Percentiles rank a stretch among this genome's conserved stretches.
Evolutionary conservation across 2,113 vertebrate genomes (phyloP).

Genomic region (Meriones unguiculatus): DNA sequence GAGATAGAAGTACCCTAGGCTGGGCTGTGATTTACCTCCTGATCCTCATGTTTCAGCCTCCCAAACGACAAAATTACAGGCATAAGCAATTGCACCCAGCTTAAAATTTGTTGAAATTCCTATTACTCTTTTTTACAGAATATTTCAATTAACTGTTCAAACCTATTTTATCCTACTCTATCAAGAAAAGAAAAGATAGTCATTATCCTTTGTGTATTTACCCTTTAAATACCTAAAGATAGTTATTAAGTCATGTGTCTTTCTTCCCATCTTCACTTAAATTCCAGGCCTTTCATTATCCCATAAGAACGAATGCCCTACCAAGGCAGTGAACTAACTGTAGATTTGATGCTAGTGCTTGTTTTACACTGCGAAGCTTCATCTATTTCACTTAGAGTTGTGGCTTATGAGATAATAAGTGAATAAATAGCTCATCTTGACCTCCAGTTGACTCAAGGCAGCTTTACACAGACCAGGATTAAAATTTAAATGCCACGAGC

Average conservation of each 20-base stretch:
- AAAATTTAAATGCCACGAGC: not conserved
- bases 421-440: constrained; percentile 43
- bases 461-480: constrained; percentile 10
- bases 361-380: not conserved
- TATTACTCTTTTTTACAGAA: not conserved
- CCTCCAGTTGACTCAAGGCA: constrained; percentile 9
- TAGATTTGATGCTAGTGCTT: constrained; percentile 41
- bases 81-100: no score
- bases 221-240: constrained; percentile 31
- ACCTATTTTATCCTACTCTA: constrained; percentile 27
- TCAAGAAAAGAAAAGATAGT: not conserved
- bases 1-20: not conserved
- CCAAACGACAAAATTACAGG: not conserved
- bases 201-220: constrained; percentile 6
- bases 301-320: not conserved
- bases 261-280: constrained; percentile 39
- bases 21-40: not conserved
- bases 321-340: not conserved
- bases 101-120: constrained; percentile 24
- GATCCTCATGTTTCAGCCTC: not conserved
- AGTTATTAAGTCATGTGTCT: constrained; percentile 24
- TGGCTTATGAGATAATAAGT: constrained; percentile 15
- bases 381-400: constrained; percentile 53
- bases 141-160: constrained; percentile 23
- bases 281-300: constrained; percentile 29